Evolutionary conservation across 2,797 vertebrate genomes (phyloP), one percentile per base, ranked within the genome.

Genomic region (Nyctalus aviator): DNA sequence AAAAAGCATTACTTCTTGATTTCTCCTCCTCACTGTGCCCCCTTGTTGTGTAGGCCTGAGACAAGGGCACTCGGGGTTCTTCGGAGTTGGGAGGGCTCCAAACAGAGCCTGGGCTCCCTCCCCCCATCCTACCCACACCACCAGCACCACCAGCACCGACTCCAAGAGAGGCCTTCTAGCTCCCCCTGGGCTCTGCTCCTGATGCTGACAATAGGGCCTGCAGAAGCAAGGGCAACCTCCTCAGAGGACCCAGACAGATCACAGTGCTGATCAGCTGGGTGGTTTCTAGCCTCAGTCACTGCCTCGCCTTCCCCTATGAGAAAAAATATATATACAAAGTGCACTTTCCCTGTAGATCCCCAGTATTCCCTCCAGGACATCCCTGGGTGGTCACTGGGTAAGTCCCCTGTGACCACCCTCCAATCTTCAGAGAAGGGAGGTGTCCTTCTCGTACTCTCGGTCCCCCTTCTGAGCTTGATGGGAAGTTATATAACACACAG

Each of bases 1-100:
- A 94, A 98, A 95, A 96, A 98, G 98, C 95, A 93, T 97, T 98
- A 96, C 98, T 98, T 97, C 97, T 97, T 98, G 98, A 98, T 98
- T 98, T 97, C 97, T 93, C 90, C 97, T 94, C 96, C 95, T 96
- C 93, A 85, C 82, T 78, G 85, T 8, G 62, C 57, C 90, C 84
- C 53, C 44, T 90, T 88, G 92, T 95, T 97, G 90, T 95, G 71
- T 92, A 93, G 83, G 81, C 93, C 79, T 86, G 62, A 92, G 95
- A 83, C 94, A 95, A 96, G 90, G 96, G 88, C 95, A 81, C 53
- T 84, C 25, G 13, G 92, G 94, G 85, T 95, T 97, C 72, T 95
- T 77, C 2, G 0, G 75, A 91, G 27, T 64, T 6, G 71, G 64
- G 23, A 57, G 62, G 23, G 53, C 78, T 90, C 75, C 59, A 59